Evolutionary conservation across 1,140 invertebrate genomes (phyloP), one percentile per base, ranked within the genome.

Genomic region (Anoplolepis gracilipes): DNA sequence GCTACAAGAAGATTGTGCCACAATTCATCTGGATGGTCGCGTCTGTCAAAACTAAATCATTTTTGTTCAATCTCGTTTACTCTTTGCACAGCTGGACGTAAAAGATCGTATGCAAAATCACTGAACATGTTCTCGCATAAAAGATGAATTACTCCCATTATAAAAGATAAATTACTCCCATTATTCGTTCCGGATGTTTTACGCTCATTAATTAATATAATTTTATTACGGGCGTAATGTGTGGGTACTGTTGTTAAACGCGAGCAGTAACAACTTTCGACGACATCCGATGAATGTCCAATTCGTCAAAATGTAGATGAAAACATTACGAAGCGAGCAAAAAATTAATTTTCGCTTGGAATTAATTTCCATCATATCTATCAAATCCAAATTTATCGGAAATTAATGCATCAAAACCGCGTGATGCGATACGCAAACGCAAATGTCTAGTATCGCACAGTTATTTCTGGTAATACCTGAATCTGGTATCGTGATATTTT

Each of bases 11-110:
- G 91, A 88, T 84, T 88, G 78, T 70, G 86, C 84, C 73, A 86
- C 88, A 88, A 91, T 91, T 92, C 91, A 91, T 91, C 88, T 49
- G 90, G 39, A 42, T 85, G 87, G 70, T 84, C 81, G 78, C 62
- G 87, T 85, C 85, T 72, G 91, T 90, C 89, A 89, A 85, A 88
- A 85, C 88, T 91, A 90, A 92, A 92, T 92, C 89, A 92, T 90
- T 90, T 91, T 90, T 90, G 88, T 88, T 82, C 89, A 88, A 91
- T 89, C 90, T 90, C 84, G 84, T 91, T 89, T 70, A 76, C 69
- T 89, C 85, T 86, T 87, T 84, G 86, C 89, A 85, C 88, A 90
- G 84, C 77, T 87, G 85, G 72, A 79, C 85, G 87, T 91, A 85
- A 90, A 82, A 81, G 85, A 61, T 77, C 85, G 84, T 81, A 88